A percentile compares a stretch with the other conserved stretches of the same genome.
These are phyloP conservation scores for Mareca strepera DNA, from an alignment of 2,797 vertebrate genomes.

Conservation along the genomic window DNA sequence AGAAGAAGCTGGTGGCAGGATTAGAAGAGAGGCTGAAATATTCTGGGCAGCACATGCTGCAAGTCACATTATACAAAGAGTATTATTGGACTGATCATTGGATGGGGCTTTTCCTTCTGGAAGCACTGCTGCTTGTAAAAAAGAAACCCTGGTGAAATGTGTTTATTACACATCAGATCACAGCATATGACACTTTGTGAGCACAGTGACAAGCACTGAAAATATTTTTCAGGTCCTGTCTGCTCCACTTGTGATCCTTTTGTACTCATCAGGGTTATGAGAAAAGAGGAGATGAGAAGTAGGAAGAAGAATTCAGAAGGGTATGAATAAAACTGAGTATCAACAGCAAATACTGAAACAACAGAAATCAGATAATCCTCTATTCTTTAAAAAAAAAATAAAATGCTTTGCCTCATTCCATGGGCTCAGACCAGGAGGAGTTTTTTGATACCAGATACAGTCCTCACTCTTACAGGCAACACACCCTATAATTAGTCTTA, in stretches of 20 bases:
- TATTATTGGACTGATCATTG: constrained; percentile 26
- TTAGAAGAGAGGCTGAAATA: constrained; percentile 67
- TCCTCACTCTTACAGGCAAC: not conserved
- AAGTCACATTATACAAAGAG: constrained; percentile 48
- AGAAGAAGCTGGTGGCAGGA: constrained; percentile 67
- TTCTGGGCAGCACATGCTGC: constrained; percentile 58
- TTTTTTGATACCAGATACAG: not conserved
- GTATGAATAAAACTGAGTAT: not conserved
- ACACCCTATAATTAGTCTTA: not conserved
- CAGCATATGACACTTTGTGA: not conserved
- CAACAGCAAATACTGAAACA: not conserved
- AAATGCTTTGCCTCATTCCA: not conserved
- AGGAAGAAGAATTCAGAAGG: not conserved
- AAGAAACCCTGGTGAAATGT: constrained; percentile 45
- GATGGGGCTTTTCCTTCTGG: constrained; percentile 26
- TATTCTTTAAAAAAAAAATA: not conserved
- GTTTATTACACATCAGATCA: not conserved
- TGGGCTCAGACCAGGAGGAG: not conserved
- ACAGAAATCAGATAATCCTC: not conserved
- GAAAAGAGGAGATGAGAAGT: constrained; percentile 3
- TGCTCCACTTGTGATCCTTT: not conserved
- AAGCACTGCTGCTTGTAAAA: constrained; percentile 11
- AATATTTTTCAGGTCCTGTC: constrained; percentile 32
- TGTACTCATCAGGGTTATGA: not conserved
- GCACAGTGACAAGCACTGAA: constrained; percentile 28